Evolutionary conservation across 2,888 invertebrate genomes (phyloP).

Genomic region (Pachliopta kotzebuea): DNA sequence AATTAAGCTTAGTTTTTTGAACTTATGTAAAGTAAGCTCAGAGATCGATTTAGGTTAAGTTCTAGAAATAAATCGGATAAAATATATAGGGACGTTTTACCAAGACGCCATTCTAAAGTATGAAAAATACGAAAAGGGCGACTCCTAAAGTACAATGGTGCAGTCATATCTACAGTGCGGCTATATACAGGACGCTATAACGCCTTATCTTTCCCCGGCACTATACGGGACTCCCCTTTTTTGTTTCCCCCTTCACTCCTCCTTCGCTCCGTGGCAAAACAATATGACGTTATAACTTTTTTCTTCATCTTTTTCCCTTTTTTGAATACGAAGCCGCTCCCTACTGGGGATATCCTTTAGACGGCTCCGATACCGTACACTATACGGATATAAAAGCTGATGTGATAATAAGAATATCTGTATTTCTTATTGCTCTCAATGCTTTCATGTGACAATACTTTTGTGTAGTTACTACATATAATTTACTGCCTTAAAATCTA

Average conservation of each 20-base stretch:
- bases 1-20: too few species aligned
- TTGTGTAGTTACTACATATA: too few species aligned
- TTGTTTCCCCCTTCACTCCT: slow-evolving; percentile 41
- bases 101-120: slow-evolving; percentile 57
- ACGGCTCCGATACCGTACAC: slow-evolving; percentile 54
- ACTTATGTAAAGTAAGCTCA: too few species aligned
- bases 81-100: slow-evolving; percentile 39
- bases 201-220: slow-evolving; percentile 72
- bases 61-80: slow-evolving; percentile 16
- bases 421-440: slow-evolving; percentile 14
- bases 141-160: slow-evolving; percentile 63
- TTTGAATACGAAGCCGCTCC: slow-evolving; percentile 71
- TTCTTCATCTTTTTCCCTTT: slow-evolving; percentile 73
- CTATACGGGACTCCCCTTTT: slow-evolving; percentile 62
- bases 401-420: slow-evolving; percentile 32
- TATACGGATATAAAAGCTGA: slow-evolving; percentile 54
- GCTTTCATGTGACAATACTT: slow-evolving; percentile 7
- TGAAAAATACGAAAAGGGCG: slow-evolving; percentile 59
- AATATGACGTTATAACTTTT: slow-evolving; percentile 80
- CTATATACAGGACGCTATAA: slow-evolving; percentile 59
- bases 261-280: slow-evolving; percentile 73
- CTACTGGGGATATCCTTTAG: slow-evolving; percentile 62
- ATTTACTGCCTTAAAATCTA: too few species aligned
- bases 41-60: background rate
- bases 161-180: slow-evolving; percentile 44